Evolutionary conservation across 2,113 vertebrate species (phyloP), one percentile per base, ranked within the genome.

Genomic region (Cettia cetti): DNA sequence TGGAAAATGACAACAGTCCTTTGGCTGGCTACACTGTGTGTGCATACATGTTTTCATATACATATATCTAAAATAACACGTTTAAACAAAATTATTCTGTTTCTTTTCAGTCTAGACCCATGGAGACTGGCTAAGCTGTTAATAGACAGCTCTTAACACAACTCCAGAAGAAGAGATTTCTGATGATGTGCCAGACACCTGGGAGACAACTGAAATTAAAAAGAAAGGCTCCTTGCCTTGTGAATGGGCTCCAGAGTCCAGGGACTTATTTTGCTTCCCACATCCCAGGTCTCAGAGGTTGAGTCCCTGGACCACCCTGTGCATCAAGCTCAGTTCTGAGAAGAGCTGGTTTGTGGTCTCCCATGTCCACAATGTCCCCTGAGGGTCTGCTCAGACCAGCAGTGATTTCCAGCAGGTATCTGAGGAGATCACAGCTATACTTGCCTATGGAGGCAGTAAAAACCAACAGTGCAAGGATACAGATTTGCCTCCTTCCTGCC

Each of bases 221-320:
- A 90, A 44, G 13, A 74, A 89, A 77, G 47, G 13, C 19, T 86
- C 35, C 1, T 1, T 21, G 17, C 40, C 50, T 77, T 49, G 31
- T 57, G 54, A 50, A 53, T 37, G 20, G 9, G 15, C 89, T 56
- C 11, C 24, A n/a, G 45, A 80, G 31, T 30, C 31, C 15, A 37
- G 37, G 20, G 13, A 6, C 5, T 92, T 81, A 14, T 66, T 89
- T 81, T 86, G 14, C 39, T 20, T 63, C 35, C 44, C 49, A 64
- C 13, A 21, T 76, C 31, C 23, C 3, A 3, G 20, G 15, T 69
- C 7, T 65, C 2, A 0, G 23, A 61, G 9, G 17, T 0, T 69
- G 23, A 76, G 44, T 3, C 26, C 18, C 31, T 44, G 37, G 20
- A 54, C 11, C 26, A 60, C 9, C 14, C 28, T 3, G 1, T 8